Base-by-base conservation (phyloP, 2,888 invertebrate species). In the Shargacucullia verbasci region DNA sequence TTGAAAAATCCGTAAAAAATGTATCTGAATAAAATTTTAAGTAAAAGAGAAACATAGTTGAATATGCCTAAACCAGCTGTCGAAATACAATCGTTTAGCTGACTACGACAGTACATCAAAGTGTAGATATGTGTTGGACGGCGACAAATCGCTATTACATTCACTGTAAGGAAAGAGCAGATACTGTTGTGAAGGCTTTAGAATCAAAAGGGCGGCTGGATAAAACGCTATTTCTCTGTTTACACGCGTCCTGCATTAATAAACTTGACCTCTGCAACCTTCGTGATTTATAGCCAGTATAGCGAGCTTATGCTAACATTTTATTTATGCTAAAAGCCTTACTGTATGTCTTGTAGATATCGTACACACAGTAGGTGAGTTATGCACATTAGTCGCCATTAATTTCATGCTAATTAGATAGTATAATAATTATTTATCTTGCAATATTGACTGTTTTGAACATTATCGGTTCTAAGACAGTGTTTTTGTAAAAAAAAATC, bases 91-190 rank as follows among this genome's bases (percentile, higher is more conserved):
- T 13, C 0, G 35, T 37, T 4, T n/a, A 14, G 41, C 52, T 78
- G 70, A 49, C 15, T 37, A 41, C 74, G 82, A 85, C 63, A 78
- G 84, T 90, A 85, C 84, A 83, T 87, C 83, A 87, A 85, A 86
- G 84, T 82, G 84, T 83, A 89, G 89, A 89, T 89, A 88, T 82
- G 84, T 88, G 80, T 84, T 83, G 84, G 89, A 86, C 85, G 86
- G 80, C 86, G 90, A 92, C 92, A 92, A 92, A 92, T 92, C 85
- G 90, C 80, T 89, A 81, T 85, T 81, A 81, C 83, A 85, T 87
- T 88, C 86, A 79, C 88, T 89, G 29, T n/a, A 87, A 81, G 77
- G 76, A 84, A 85, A 83, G 76, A 80, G 77, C 81, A 83, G 89
- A 90, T 90, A 90, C 81, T 74, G 65, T n/a, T 43, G 69, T 72